Conservation (phyloP, 2,113 vertebrate species). For the Chaenocephalus aceratus region DNA sequence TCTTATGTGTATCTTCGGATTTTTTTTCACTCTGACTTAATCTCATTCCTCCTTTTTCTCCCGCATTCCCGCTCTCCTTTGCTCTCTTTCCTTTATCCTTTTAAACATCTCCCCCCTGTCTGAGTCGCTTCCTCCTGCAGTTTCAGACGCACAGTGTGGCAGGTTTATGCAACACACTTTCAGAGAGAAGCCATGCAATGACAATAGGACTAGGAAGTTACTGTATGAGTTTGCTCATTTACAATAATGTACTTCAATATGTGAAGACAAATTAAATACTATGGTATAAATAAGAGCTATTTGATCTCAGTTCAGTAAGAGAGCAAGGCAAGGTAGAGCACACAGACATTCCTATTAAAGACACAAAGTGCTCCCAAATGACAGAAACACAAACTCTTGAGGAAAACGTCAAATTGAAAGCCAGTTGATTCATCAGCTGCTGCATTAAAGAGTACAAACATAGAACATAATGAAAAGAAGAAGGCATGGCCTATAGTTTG, state of each 20-base stretch:
- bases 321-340: neutral
- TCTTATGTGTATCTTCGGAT: constrained; percentile 57
- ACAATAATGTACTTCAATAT: neutral
- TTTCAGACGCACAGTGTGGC: constrained; percentile 8
- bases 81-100: constrained; percentile 34
- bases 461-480: neutral
- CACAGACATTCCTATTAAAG: neutral
- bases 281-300: neutral
- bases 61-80: constrained; percentile 24
- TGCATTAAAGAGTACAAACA: neutral
- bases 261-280: neutral
- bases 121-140: constrained; percentile 29
- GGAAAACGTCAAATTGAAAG: neutral
- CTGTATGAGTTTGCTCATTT: neutral
- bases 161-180: neutral
- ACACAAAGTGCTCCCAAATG: neutral
- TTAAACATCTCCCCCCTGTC: constrained; percentile 18
- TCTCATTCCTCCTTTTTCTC: constrained; percentile 49
- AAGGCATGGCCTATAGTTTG: neutral
- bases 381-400: neutral
- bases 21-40: constrained; percentile 52
- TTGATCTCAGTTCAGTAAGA: neutral
- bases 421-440: neutral
- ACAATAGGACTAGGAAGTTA: neutral
- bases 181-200: neutral